Base-by-base conservation (phyloP, 2,888 invertebrate species). In the Pheosia gnoma region DNA sequence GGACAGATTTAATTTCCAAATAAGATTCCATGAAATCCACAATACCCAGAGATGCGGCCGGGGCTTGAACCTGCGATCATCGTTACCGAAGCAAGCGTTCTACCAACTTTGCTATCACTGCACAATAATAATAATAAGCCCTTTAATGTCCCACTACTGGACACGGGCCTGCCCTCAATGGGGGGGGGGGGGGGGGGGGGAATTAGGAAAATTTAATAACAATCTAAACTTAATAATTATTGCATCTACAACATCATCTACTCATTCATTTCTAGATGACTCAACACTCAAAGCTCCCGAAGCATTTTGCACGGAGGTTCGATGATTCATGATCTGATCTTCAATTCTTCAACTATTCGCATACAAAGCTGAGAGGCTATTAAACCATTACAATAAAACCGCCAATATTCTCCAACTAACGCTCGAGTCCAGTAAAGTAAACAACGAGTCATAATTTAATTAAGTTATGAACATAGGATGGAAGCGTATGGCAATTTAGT, bases 401-500 rank as follows among this genome's bases (percentile, higher is more conserved):
- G 38, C 55, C 59, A 61, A 56, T 59, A 61, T 57, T 61, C 13
- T 10, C 53, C 61, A 63, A 64, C 71, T 64, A 67, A 51, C 55
- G 58, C 60, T 60, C 62, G 63, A 62, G 61, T 59, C 59, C 63
- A 39, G 71, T 67, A 68, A 71, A 68, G 71, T 67, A 68, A 71
- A 68, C 65, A 63, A 60, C 60, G 62, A 65, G 60, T 71, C 68
- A 73, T 67, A 72, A 74, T 75, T 72, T 75, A 79, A 75, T 79
- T 70, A 76, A 77, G 63, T 75, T 68, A 72, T 81, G 81, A 81
- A 81, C 72, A 25, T 25, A 78, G 68, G 72, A 76, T 84, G 86
- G 87, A 88, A 85, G 74, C 75, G 75, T 74, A 79, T 75, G 78
- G 71, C 81, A 81, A 80, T 81, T 80, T 78, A 71, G 78, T 73